A percentile compares a stretch with the other conserved stretches of the same genome.
Conservation (phyloP, 1,140 invertebrate genomes). For the Nasonia longicornis region DNA sequence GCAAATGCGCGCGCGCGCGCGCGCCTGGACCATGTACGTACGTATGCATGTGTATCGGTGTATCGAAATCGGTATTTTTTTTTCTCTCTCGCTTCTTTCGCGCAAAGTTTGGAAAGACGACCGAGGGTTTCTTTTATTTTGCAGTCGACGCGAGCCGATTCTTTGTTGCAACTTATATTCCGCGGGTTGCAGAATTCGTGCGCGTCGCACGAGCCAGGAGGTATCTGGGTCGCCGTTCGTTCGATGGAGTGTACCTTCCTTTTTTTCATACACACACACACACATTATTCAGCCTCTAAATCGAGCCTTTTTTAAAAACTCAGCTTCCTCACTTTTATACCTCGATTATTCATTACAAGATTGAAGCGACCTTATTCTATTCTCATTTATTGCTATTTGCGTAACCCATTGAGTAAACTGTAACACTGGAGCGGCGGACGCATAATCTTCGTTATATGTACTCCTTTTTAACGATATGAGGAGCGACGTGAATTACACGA, state of each 20-base stretch:
- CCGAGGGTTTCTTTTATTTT: too few relatives aligned
- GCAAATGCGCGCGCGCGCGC: background rate
- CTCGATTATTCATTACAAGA: background rate
- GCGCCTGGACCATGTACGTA: too few relatives aligned
- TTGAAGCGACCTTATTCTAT: conserved; percentile 8
- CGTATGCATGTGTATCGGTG: background rate
- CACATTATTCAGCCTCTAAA: too few relatives aligned
- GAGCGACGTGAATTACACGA: background rate
- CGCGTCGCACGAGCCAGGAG: too few relatives aligned
- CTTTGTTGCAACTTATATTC: too few relatives aligned
- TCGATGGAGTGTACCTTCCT: background rate
- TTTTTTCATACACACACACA: background rate
- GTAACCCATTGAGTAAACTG: background rate
- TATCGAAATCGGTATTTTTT: background rate
- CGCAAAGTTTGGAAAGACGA: too few relatives aligned
- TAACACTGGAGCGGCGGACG: background rate
- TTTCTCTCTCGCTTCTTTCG: too few relatives aligned
- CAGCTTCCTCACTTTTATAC: background rate
- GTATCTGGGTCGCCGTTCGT: background rate
- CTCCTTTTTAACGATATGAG: background rate
- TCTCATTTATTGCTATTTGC: conserved; percentile 5
- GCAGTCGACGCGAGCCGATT: too few relatives aligned
- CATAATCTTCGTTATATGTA: background rate
- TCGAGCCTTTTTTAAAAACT: too few relatives aligned
- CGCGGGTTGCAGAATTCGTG: too few relatives aligned